phyloP scores from a whole-genome alignment of 2,888 invertebrate genomes.

The Sicus ferrugineus region DNA sequence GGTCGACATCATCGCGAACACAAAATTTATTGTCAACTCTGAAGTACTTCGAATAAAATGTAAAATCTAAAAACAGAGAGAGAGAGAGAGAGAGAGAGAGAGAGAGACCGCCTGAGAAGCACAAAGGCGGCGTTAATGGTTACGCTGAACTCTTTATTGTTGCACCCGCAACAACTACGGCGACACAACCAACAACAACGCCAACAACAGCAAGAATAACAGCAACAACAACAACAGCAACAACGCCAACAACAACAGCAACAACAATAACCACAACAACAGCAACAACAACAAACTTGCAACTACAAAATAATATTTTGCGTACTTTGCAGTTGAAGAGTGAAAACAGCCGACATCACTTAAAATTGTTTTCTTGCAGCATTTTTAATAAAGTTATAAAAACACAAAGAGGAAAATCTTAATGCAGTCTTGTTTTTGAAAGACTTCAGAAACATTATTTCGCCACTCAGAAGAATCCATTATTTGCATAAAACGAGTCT shows the following conservation, averaged over 20 bases:
- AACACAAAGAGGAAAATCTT: background rate
- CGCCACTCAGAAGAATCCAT: background rate
- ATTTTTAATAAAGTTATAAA: background rate
- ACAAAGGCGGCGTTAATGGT: too few relatives aligned
- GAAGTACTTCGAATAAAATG: too few relatives aligned
- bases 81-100: too few relatives aligned
- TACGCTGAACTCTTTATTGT: background rate
- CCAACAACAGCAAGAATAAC: background rate
- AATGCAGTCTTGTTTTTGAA: background rate
- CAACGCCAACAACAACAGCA: background rate
- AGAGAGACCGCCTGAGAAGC: too few relatives aligned
- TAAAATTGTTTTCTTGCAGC: background rate
- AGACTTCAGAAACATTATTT: background rate
- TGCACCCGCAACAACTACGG: background rate
- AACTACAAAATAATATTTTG: background rate
- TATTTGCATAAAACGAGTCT: background rate
- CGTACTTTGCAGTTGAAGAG: background rate
- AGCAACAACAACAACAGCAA: background rate
- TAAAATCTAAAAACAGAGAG: too few relatives aligned
- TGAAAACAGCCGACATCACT: background rate
- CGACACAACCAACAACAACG: too few relatives aligned
- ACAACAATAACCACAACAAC: background rate
- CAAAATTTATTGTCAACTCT: too few relatives aligned
- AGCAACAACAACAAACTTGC: background rate
- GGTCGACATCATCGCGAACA: too few relatives aligned